Evolutionary conservation across 2,888 invertebrate species (phyloP).

Genomic region (Spodoptera picta): DNA sequence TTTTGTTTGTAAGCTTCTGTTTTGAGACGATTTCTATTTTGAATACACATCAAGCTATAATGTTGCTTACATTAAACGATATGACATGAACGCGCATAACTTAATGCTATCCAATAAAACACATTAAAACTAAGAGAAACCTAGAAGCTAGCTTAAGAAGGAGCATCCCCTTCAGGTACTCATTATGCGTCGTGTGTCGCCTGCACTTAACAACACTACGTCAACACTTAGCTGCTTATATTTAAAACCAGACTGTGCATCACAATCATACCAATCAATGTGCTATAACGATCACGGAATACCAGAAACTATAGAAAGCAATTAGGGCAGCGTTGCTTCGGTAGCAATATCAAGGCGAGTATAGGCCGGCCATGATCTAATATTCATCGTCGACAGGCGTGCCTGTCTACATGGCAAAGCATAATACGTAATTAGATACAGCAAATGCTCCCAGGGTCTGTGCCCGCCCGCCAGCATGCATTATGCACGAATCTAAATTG

Average conservation of each 20-base stretch:
- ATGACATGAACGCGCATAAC: neutral
- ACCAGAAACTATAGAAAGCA: conserved; percentile 60
- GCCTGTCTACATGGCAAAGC: conserved; percentile 83
- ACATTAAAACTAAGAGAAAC: conserved; percentile 28
- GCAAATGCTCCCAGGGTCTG: conserved; percentile 80
- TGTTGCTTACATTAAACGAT: neutral
- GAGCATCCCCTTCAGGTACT: conserved; percentile 41
- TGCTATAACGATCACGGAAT: conserved; percentile 17
- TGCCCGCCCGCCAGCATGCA: conserved; percentile 75
- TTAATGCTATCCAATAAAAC: conserved; percentile 22
- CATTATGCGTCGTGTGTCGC: conserved; percentile 70
- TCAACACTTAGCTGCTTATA: conserved; percentile 59
- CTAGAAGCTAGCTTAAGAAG: conserved; percentile 19
- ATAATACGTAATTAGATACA: conserved; percentile 87
- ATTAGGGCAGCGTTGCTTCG: conserved; percentile 71
- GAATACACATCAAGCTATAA: too few relatives aligned
- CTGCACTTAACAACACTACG: conserved; percentile 61
- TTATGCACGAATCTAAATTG: conserved; percentile 86
- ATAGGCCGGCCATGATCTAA: conserved; percentile 81
- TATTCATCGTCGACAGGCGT: conserved; percentile 84
- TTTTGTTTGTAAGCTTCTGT: neutral
- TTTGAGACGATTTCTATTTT: neutral
- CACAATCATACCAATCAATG: conserved; percentile 27
- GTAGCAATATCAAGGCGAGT: conserved; percentile 71
- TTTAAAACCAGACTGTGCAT: conserved; percentile 48